Base-by-base conservation (phyloP, 2,797 vertebrate species). In the Mormyrus proboscirostris region DNA sequence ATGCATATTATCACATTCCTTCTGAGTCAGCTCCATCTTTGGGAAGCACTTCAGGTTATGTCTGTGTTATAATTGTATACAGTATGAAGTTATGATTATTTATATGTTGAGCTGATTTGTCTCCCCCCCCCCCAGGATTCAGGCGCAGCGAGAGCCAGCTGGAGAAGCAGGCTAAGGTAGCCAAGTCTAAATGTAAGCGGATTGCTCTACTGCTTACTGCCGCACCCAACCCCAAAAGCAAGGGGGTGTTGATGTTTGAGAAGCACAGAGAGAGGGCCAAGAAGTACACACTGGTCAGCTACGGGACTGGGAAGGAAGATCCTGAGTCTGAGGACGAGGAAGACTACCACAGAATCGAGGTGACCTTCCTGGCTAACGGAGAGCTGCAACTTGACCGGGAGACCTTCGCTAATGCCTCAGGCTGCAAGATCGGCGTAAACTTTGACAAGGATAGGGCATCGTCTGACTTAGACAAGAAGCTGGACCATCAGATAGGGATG, bases 171-270 rank as follows among this genome's bases (percentile, higher is more conserved):
- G 96, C 97, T 90, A 98, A 97, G 93, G 98, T 99, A 92, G 97
- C 95, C 86, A 98, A 97, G 93, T 98, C 97, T 94, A 98, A 97
- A 97, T 98, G 97, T 95, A 98, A 97, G 92, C 96, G 95, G 91
- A 98, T 98, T 90, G 96, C 96, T 86, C 94, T 94, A 79, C 96
- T 98, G 91, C 95, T 98, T 87, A 98, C 97, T 0, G 94, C 96
- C 91, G 97, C 97, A 82, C 97, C 96, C 91, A 97, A 97, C 91
- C 97, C 97, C 93, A 96, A 95, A 89, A 98, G 97, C 93, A 97
- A 98, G 91, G 97, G 97, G 90, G 97, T 97, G 94, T 94, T 98
- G 94, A 97, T 98, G 95, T 99, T 98, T 93, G 97, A 97, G 93
- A 98, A 96, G 94, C 96, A 96, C 1, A 96, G 96, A 9, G 96